Evolutionary conservation across 2,113 vertebrate genomes (phyloP).

Genomic region (Rafetus swinhoei): DNA sequence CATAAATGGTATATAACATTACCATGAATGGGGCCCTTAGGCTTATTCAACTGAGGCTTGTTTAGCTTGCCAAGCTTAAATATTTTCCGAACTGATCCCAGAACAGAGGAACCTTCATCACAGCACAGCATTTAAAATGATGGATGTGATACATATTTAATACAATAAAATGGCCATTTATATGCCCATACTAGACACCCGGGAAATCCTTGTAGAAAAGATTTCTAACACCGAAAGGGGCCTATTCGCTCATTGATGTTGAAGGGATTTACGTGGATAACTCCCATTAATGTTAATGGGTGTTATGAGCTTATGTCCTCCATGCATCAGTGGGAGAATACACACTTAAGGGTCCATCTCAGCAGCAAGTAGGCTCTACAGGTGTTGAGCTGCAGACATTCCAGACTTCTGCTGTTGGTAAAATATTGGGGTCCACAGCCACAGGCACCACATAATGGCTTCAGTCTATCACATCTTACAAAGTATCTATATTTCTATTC

Average conservation of each 20-base stretch:
- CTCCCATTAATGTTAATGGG: conserved; percentile 64
- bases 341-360: conserved; percentile 25
- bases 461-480: not conserved
- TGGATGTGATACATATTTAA: conserved; percentile 85
- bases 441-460: not conserved
- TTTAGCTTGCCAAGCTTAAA: conserved; percentile 83
- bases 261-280: conserved; percentile 65
- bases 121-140: conserved; percentile 81
- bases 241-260: conserved; percentile 65
- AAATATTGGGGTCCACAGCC: not conserved
- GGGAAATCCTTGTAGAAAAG: conserved; percentile 79
- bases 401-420: not conserved
- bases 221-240: conserved; percentile 76
- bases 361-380: not conserved
- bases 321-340: conserved; percentile 19
- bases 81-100: conserved; percentile 80
- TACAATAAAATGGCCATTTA: conserved; percentile 84
- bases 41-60: conserved; percentile 74
- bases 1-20: conserved; percentile 73
- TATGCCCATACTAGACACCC: conserved; percentile 79
- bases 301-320: conserved; percentile 54
- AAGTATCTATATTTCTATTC: not conserved
- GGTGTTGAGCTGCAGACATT: not conserved
- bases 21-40: conserved; percentile 75
- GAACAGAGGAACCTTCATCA: conserved; percentile 80